Conservation (phyloP, 1,140 invertebrate species). For the Plutomurus gul region DNA sequence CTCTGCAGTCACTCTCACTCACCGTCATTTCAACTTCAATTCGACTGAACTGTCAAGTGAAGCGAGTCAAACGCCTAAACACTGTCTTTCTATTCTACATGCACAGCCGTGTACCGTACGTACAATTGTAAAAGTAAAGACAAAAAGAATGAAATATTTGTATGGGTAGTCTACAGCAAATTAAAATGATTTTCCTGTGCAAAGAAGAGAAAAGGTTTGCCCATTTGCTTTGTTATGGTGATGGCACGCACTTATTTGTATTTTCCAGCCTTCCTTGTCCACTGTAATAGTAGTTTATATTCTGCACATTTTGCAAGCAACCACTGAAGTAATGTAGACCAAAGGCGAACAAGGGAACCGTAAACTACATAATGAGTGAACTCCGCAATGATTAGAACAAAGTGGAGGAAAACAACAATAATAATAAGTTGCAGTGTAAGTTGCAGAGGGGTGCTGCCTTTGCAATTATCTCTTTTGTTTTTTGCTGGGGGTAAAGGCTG, state of each 20-base stretch:
- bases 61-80: no score
- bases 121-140: neutral
- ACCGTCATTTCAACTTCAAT: no score
- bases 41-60: no score
- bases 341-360: neutral
- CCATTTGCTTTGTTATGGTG: neutral
- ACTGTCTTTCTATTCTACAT: no score
- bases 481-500: neutral
- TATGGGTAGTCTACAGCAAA: neutral
- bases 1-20: no score
- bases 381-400: neutral
- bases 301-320: neutral
- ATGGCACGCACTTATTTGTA: neutral
- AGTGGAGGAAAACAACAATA: constrained; percentile 4
- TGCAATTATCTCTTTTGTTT: constrained; percentile 1
- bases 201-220: neutral
- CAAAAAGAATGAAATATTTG: no score
- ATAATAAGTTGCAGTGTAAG: neutral
- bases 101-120: neutral
- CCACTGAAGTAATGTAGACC: neutral
- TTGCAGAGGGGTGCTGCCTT: neutral
- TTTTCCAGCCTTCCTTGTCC: neutral
- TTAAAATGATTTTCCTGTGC: neutral
- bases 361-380: neutral
- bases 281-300: neutral